A percentile compares a stretch with the other conserved stretches of the same genome.
phyloP scores from a whole-genome alignment of 2,888 invertebrate species.

The Cylloceria caligata region DNA sequence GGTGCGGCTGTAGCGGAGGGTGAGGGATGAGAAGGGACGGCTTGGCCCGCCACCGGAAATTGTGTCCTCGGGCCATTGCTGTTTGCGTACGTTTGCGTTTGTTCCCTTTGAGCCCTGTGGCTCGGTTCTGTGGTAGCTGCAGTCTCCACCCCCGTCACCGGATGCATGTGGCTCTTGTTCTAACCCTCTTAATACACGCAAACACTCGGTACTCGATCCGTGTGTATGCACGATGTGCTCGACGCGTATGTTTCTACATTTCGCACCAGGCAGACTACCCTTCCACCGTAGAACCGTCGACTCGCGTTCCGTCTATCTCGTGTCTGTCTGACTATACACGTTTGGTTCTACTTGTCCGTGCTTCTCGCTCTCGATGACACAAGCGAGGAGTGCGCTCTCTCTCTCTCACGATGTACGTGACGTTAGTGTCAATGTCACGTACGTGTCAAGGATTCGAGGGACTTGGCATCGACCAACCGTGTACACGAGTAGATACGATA shows the following conservation, averaged over 20 bases:
- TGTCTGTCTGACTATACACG: conserved; percentile 57
- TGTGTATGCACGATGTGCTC: neutral
- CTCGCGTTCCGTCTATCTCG: conserved; percentile 31
- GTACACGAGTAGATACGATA: neutral
- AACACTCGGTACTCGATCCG: conserved; percentile 3
- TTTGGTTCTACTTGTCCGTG: conserved; percentile 52
- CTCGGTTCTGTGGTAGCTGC: conserved; percentile 42
- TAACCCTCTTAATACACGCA: conserved; percentile 18
- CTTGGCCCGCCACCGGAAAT: conserved; percentile 64
- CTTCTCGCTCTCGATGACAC: conserved; percentile 44
- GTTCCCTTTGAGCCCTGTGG: conserved; percentile 63
- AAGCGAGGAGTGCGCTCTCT: conserved; percentile 24
- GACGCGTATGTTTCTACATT: conserved; percentile 19
- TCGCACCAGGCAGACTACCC: neutral
- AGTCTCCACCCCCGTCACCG: neutral
- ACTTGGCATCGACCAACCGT: conserved; percentile 16
- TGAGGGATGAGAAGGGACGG: neutral
- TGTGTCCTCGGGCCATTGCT: conserved; percentile 65
- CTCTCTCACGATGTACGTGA: conserved; percentile 12
- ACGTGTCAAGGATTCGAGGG: conserved; percentile 49
- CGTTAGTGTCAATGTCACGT: conserved; percentile 58
- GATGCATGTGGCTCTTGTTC: conserved; percentile 48
- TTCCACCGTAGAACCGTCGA: neutral
- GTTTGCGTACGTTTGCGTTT: conserved; percentile 64
- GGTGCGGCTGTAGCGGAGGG: conserved; percentile 11